These are phyloP conservation scores for Amblyjoppa fuscipennis DNA, from an alignment of 2,888 invertebrate genomes.

Conservation along the genomic window DNA sequence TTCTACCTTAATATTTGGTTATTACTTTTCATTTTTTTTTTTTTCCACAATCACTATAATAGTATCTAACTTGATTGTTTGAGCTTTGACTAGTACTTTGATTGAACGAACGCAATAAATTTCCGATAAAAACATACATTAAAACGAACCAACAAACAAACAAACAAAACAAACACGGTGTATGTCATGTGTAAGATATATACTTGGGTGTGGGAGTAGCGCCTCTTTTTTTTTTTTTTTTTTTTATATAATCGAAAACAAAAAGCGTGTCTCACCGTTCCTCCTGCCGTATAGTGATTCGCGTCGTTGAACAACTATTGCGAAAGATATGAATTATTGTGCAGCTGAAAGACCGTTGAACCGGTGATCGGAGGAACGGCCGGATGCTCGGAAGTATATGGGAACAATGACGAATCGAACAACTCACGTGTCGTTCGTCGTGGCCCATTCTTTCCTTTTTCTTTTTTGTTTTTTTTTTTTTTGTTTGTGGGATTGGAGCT, in stretches of 20 bases:
- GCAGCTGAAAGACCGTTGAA: not conserved
- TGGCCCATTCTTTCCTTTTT: conserved; percentile 23
- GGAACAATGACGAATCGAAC: conserved; percentile 34
- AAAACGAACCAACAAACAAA: conserved; percentile 54
- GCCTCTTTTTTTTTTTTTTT: conserved; percentile 66
- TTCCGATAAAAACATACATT: conserved; percentile 31
- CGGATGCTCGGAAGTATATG: conserved; percentile 40
- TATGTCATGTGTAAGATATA: conserved; percentile 85
- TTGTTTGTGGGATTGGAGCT: conserved; percentile 11
- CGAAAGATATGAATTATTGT: not conserved
- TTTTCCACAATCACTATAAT: conserved; percentile 82
- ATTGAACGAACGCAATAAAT: conserved; percentile 69
- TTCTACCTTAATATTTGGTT: conserved; percentile 80
- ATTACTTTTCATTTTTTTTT: conserved; percentile 64
- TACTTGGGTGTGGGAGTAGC: conserved; percentile 84
- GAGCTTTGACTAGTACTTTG: conserved; percentile 85
- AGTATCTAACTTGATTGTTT: conserved; percentile 85
- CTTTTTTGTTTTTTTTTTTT: not conserved
- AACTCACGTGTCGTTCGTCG: conserved; percentile 25
- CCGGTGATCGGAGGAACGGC: conserved; percentile 42
- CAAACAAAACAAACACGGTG: conserved; percentile 80
- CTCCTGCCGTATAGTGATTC: conserved; percentile 8
- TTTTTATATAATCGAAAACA: conserved; percentile 15
- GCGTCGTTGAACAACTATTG: not conserved
- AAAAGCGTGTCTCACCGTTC: conserved; percentile 35